phyloP scores from a whole-genome alignment of 2,113 vertebrate genomes.

The Nettapus auritus region DNA sequence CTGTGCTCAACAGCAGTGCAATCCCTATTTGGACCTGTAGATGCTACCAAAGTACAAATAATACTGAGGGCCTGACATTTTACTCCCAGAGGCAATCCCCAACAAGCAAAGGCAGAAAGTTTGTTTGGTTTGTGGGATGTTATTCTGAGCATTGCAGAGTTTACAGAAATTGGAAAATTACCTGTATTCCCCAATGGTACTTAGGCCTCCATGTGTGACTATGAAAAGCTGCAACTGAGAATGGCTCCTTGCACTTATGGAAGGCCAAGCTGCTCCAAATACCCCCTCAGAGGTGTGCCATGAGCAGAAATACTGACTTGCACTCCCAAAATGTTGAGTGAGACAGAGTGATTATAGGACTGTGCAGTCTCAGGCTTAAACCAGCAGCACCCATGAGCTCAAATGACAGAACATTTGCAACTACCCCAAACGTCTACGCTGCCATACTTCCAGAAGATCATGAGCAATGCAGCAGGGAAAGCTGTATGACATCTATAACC shows the following conservation, averaged over 20 bases:
- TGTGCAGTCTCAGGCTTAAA: neutral
- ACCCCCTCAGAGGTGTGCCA: neutral
- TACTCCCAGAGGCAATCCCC: neutral
- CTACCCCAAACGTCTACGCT: slow-evolving; percentile 2
- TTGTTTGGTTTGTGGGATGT: neutral
- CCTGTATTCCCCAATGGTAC: neutral
- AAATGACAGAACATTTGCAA: slow-evolving; percentile 12
- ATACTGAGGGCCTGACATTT: neutral
- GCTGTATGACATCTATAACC: neutral
- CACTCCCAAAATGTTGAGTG: neutral
- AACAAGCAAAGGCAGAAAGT: neutral
- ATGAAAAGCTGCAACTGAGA: neutral
- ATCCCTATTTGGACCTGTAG: slow-evolving; percentile 5
- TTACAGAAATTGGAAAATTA: neutral
- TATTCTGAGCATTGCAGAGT: neutral
- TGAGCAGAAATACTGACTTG: neutral
- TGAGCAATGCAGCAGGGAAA: neutral
- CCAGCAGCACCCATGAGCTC: neutral
- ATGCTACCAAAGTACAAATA: slow-evolving; percentile 28
- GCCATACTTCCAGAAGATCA: neutral
- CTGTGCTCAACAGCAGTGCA: neutral
- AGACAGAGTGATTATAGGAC: neutral
- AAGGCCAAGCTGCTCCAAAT: neutral
- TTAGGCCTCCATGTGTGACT: neutral
- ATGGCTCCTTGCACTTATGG: neutral